Evolutionary conservation across 2,113 vertebrate genomes (phyloP), one percentile per base, ranked within the genome.

Genomic region (Lophochroa leadbeateri): DNA sequence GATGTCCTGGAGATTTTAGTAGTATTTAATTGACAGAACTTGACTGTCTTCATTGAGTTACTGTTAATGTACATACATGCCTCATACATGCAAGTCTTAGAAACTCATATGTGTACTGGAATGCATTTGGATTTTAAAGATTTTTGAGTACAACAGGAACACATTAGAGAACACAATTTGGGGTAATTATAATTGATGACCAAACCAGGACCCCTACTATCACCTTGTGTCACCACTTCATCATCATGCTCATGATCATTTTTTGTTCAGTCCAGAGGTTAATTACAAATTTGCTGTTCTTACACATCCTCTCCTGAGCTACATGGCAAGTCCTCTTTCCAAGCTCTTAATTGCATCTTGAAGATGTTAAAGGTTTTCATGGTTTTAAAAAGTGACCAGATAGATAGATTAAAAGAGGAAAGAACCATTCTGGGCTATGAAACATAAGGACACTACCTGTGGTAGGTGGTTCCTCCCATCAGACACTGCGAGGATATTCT

Each of bases 391-490:
- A 61, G 10, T 44, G 31, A 29, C 11, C 2, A 33, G 29, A 43
- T 4, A 82, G 49, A 63, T 3, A 82, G 53, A 71, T 24, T 27
- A 49, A 27, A 1, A 17, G 29, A 58, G 11, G 7, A 29, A 69
- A 78, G 65, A 6, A 2, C 9, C 13, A 52, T 57, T 37, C 49
- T 55, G 39, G 31, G 28, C 37, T 50, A 13, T 9, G n/a, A 71
- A 81, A 33, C 28, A 33, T 11, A 16, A 58, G 43, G 24, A 31
- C 17, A 46, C 10, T 39, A 3, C 8, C 12, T 71, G 12, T 53
- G 55, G 28, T 10, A 47, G 29, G 55, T 0, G 1, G 10, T 17
- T 5, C 13, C 10, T 82, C 6, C 47, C 11, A 44, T 3, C 7
- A 29, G 10, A 61, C 5, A 6, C 14, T 28, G 20, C 12, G 17